A percentile compares a stretch with the other conserved stretches of the same genome.
phyloP scores from a whole-genome alignment of 2,888 invertebrate species.

The Tachina lurida region DNA sequence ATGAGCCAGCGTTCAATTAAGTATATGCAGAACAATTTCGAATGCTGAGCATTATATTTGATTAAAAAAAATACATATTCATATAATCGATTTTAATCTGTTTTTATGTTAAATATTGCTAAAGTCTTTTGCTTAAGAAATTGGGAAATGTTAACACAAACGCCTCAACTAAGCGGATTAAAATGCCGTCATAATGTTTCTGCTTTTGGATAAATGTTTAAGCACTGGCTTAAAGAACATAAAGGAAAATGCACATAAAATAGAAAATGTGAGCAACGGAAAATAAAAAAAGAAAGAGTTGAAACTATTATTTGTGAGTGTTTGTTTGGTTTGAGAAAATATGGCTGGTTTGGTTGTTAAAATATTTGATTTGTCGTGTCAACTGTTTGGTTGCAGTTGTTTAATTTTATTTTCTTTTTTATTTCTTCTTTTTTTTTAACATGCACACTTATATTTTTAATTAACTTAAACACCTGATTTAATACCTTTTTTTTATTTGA shows the following conservation, averaged over 20 bases:
- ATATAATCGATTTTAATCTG: constrained; percentile 21
- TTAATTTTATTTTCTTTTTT: neutral
- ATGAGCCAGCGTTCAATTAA: neutral
- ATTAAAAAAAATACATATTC: neutral
- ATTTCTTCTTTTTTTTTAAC: neutral
- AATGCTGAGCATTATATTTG: neutral
- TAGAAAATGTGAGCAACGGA: neutral
- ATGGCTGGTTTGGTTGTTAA: neutral
- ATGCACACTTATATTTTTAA: constrained; percentile 23
- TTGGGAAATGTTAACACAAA: constrained; percentile 21
- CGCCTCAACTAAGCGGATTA: constrained; percentile 44
- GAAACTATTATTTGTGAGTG: neutral
- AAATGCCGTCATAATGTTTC: neutral
- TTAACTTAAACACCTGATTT: constrained; percentile 48
- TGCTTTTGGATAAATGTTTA: neutral
- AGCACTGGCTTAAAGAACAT: constrained; percentile 8
- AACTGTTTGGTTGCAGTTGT: constrained; percentile 16
- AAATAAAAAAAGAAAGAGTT: neutral
- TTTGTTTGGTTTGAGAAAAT: neutral
- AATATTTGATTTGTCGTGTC: constrained; percentile 11
- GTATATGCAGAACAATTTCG: neutral
- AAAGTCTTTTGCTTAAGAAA: neutral
- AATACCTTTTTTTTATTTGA: constrained; percentile 14
- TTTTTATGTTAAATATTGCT: constrained; percentile 12
- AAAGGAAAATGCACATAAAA: neutral